Evolutionary conservation across 1,140 invertebrate genomes (phyloP), one percentile per base, ranked within the genome.

Genomic region (Sesamia nonagrioides): DNA sequence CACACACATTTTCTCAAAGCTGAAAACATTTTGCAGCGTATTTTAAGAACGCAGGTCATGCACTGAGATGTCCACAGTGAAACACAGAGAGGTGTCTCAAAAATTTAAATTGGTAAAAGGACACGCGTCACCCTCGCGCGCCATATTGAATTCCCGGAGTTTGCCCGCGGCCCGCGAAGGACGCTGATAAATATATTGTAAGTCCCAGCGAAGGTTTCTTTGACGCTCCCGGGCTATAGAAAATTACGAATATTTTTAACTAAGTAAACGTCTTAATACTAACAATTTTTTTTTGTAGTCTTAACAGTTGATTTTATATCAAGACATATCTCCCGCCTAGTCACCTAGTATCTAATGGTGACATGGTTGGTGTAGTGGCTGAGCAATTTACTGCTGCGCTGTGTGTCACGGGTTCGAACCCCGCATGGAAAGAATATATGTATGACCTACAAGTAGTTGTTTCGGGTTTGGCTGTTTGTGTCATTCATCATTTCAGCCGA

Each of bases 181-280:
- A 15, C 58, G 27, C 76, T 83, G 61, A 84, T 84, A 84, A 82
- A 82, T 84, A 84, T n/a, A n/a, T n/a, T 82, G 76, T 84, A 82
- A 81, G 61, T 78, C 68, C 50, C 17, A 27, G n/a, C 37, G 71
- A 68, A 78, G 52, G 73, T 81, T 79, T 71, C 80, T 81, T 77
- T 82, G 72, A 79, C 63, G 58, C 45, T 50, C 50, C 35, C 66
- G 40, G 13, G 52, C 15, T 15, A 40, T 73, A 42, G 58, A 77
- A 77, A 79, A 80, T 77, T 81, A 81, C 81, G 72, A 78, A 80
- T 80, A 83, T 77, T 78, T 77, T 35, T 60, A 79, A 61, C 40
- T n/a, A n/a, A n/a, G n/a, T 72, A 13, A 35, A 63, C 7, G 60
- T 63, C 60, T 9, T 63, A 63, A 35, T 33, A 35, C 35, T 63